Percentiles rank a stretch among this genome's conserved stretches.
Evolutionary conservation across 2,113 vertebrate genomes (phyloP).

Genomic region (Pseudorasbora parva): DNA sequence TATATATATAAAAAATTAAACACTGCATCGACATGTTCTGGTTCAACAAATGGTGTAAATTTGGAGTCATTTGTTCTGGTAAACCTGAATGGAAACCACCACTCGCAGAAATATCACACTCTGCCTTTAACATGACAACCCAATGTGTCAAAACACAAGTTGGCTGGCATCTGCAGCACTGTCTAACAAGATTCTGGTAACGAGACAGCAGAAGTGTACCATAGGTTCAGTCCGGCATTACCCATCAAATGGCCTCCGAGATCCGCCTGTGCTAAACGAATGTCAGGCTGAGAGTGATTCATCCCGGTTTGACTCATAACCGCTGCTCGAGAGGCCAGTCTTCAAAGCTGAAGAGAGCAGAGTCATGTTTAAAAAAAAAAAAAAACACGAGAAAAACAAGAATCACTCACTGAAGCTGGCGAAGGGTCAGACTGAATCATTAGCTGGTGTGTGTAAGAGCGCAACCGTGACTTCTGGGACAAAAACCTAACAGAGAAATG

Average conservation of each 20-base stretch:
- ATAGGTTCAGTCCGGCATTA: not conserved
- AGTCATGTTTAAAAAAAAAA: constrained; percentile 16
- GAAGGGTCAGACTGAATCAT: constrained; percentile 22
- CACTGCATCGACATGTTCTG: not conserved
- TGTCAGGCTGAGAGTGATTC: constrained; percentile 32
- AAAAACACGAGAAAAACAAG: not conserved
- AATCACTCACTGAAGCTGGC: constrained; percentile 4
- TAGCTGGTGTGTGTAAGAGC: not conserved
- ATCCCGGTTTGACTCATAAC: constrained; percentile 44
- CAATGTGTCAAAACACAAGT: not conserved
- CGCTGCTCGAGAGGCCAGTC: constrained; percentile 17
- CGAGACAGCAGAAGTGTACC: not conserved
- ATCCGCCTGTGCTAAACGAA: constrained; percentile 1
- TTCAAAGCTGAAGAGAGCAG: not conserved
- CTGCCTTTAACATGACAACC: not conserved
- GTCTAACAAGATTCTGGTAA: not conserved
- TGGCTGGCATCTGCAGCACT: not conserved
- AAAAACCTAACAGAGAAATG: not conserved
- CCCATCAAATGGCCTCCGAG: not conserved
- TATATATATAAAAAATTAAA: too few relatives aligned
- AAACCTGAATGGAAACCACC: not conserved
- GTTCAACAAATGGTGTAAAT: not conserved
- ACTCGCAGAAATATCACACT: not conserved
- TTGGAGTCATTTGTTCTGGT: not conserved
- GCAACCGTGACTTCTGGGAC: not conserved